Evolutionary conservation across 2,113 vertebrate species (phyloP).

Genomic region (Tiliqua scincoides): DNA sequence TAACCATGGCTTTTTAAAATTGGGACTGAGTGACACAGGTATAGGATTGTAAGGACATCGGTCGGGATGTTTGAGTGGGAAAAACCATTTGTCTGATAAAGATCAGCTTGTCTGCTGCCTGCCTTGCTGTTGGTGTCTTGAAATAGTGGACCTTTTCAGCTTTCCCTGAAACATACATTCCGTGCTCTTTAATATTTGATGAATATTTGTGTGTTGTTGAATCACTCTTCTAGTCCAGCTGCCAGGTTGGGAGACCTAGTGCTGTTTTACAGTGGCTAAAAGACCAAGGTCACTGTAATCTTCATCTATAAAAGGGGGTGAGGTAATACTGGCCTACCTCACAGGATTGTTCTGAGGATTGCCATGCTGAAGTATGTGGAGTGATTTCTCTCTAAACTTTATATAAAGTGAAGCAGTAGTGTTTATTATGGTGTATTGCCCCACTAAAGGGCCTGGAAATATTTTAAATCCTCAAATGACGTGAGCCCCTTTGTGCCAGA

Average conservation of each 20-base stretch:
- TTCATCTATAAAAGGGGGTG: no score
- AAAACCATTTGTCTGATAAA: constrained; percentile 53
- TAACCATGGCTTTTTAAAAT: constrained; percentile 33
- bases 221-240: neutral
- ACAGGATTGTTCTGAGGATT: no score
- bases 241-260: neutral
- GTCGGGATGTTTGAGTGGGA: constrained; percentile 44
- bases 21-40: constrained; percentile 36
- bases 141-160: constrained; percentile 47
- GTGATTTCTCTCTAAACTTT: no score
- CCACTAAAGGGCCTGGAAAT: no score
- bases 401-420: no score
- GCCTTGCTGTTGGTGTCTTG: constrained; percentile 33
- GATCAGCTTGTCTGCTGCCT: constrained; percentile 55
- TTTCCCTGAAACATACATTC: constrained; percentile 45
- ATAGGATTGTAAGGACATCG: constrained; percentile 39
- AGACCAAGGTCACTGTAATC: no score
- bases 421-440: no score
- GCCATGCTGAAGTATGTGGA: no score
- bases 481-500: no score
- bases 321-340: no score
- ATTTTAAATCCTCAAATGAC: no score
- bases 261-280: neutral
- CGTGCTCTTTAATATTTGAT: constrained; percentile 11
- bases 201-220: constrained; percentile 27